Evolutionary conservation across 1,140 invertebrate species (phyloP).

Genomic region (Notospermus geniculatus): DNA sequence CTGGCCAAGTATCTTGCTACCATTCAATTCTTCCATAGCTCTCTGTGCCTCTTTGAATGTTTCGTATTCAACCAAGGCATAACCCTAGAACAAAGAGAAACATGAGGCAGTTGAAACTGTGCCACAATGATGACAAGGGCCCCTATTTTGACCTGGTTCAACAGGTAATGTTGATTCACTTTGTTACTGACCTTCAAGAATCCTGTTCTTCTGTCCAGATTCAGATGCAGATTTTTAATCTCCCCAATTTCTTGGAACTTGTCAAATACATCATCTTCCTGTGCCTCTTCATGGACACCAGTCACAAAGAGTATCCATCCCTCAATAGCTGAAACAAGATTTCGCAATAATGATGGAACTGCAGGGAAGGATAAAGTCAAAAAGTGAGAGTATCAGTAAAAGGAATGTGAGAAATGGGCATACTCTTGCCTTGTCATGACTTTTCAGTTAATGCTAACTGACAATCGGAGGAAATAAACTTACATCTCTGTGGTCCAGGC

Average conservation of each 20-base stretch:
- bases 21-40: slow-evolving; percentile 87
- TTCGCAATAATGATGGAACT: too few relatives aligned
- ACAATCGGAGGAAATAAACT: slow-evolving; percentile 67
- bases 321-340: slow-evolving; percentile 77
- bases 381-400: not conserved
- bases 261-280: slow-evolving; percentile 95
- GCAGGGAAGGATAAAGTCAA: too few relatives aligned
- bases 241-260: slow-evolving; percentile 96
- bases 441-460: not conserved
- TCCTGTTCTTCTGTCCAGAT: slow-evolving; percentile 92
- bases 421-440: not conserved
- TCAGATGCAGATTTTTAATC: slow-evolving; percentile 96
- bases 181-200: slow-evolving; percentile 77
- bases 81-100: slow-evolving; percentile 62
- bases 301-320: slow-evolving; percentile 99
- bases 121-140: too few relatives aligned
- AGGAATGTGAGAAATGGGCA: not conserved
- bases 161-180: not conserved
- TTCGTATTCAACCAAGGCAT: slow-evolving; percentile 94
- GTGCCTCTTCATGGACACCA: slow-evolving; percentile 95
- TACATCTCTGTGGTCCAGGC: slow-evolving; percentile 82
- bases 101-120: too few relatives aligned
- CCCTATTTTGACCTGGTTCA: too few relatives aligned
- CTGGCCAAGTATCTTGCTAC: slow-evolving; percentile 85
- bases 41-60: slow-evolving; percentile 92